These are phyloP conservation scores for Acleris holmiana DNA, from an alignment of 2,888 invertebrate species.

Conservation along the genomic window DNA sequence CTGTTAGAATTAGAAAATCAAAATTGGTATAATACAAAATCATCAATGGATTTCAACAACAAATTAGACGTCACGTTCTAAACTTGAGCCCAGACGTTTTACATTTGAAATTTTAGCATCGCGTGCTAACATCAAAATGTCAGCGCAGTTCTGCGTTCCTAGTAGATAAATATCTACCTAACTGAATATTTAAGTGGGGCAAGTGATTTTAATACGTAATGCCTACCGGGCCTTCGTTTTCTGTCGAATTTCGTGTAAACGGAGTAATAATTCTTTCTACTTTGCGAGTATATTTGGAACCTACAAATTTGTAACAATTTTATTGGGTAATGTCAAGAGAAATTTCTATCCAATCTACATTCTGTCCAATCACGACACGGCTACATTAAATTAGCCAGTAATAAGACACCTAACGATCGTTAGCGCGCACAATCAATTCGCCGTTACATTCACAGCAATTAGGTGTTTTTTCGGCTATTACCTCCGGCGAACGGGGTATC, in stretches of 20 bases:
- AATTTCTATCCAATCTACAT: conserved; percentile 5
- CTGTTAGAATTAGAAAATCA: not conserved
- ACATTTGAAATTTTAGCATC: conserved; percentile 33
- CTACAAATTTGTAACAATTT: not conserved
- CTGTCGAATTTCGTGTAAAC: conserved; percentile 10
- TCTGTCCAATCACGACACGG: conserved; percentile 15
- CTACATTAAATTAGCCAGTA: conserved; percentile 21
- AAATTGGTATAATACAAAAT: conserved; percentile 4
- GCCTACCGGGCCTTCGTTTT: conserved; percentile 20
- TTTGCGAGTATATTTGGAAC: conserved; percentile 1
- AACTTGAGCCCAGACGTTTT: conserved; percentile 17
- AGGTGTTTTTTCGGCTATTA: conserved; percentile 69
- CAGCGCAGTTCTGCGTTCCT: conserved; percentile 29
- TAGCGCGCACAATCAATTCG: conserved; percentile 57
- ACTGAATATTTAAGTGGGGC: conserved; percentile 24
- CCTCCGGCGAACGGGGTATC: conserved; percentile 43
- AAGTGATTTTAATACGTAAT: conserved; percentile 31
- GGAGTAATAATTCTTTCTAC: conserved; percentile 1
- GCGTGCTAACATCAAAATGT: conserved; percentile 36
- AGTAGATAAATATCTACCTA: conserved; percentile 33
- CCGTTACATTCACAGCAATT: conserved; percentile 58
- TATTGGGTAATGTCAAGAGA: not conserved
- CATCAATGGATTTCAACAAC: conserved; percentile 25
- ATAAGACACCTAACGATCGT: conserved; percentile 59
- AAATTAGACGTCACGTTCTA: conserved; percentile 14